Conservation (phyloP, 2,113 vertebrate species). For the Dipodomys ordii region DNA sequence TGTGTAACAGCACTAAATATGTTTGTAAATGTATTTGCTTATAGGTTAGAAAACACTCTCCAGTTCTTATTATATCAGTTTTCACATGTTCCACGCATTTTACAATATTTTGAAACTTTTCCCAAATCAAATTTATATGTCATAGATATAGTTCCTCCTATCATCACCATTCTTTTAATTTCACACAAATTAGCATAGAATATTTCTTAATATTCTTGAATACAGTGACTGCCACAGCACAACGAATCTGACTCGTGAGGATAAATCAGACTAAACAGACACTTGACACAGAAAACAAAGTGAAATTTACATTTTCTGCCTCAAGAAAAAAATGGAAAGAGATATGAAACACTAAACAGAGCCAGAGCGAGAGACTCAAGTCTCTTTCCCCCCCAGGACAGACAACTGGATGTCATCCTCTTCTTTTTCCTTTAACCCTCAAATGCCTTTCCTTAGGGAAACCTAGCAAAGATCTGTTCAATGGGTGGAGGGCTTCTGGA, state of each 20-base stretch:
- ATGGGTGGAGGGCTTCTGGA: neutral
- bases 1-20: neutral
- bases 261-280: neutral
- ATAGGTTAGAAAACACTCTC: neutral
- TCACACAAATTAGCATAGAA: neutral
- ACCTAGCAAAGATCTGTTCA: neutral
- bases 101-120: neutral
- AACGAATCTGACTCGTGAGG: neutral
- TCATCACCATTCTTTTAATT: too few relatives aligned
- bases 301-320: neutral
- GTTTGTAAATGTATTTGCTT: neutral
- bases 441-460: neutral
- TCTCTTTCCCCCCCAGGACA: neutral
- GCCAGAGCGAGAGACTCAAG: accelerated
- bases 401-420: neutral
- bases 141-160: neutral
- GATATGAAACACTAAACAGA: neutral
- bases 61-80: neutral
- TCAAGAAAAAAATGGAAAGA: neutral
- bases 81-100: neutral
- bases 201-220: too few relatives aligned
- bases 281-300: neutral
- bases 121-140: neutral
- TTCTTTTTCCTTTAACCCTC: neutral
- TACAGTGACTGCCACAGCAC: neutral